Conservation (phyloP, 1,140 invertebrate species). For the Drosophila sturtevanti region DNA sequence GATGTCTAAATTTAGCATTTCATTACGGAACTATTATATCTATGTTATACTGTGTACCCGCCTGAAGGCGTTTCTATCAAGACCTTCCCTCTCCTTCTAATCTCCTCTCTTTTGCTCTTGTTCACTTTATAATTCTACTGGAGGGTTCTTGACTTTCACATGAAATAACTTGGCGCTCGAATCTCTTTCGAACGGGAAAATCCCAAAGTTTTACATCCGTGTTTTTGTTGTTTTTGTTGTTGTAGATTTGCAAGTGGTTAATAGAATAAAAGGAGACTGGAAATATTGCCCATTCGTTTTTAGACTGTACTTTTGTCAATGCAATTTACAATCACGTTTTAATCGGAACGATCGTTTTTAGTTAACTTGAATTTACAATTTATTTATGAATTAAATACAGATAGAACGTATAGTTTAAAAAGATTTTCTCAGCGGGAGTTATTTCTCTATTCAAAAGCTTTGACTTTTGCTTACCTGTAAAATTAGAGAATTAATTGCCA, state of each 20-base stretch:
- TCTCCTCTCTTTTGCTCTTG: not conserved
- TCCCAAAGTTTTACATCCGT: constrained; percentile 42
- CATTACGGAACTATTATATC: constrained; percentile 36
- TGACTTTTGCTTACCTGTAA: no score
- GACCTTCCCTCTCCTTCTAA: not conserved
- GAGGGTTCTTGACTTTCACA: constrained; percentile 40
- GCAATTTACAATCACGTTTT: not conserved
- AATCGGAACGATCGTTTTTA: not conserved
- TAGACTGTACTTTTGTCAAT: not conserved
- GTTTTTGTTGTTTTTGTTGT: constrained; percentile 13
- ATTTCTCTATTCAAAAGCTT: no score
- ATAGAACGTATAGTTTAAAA: no score
- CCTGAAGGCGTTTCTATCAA: constrained; percentile 13
- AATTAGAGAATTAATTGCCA: no score
- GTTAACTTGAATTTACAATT: no score
- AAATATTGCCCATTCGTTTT: not conserved
- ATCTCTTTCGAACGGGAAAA: constrained; percentile 38
- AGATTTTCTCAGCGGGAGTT: no score
- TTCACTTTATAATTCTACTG: constrained; percentile 23
- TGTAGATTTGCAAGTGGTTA: not conserved
- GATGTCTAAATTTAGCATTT: constrained; percentile 6
- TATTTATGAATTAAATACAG: no score
- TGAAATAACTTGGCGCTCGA: constrained; percentile 19
- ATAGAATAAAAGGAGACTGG: not conserved
- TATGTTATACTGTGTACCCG: not conserved